Conservation (phyloP, 2,888 invertebrate species). For the Scrobipalpa costella region DNA sequence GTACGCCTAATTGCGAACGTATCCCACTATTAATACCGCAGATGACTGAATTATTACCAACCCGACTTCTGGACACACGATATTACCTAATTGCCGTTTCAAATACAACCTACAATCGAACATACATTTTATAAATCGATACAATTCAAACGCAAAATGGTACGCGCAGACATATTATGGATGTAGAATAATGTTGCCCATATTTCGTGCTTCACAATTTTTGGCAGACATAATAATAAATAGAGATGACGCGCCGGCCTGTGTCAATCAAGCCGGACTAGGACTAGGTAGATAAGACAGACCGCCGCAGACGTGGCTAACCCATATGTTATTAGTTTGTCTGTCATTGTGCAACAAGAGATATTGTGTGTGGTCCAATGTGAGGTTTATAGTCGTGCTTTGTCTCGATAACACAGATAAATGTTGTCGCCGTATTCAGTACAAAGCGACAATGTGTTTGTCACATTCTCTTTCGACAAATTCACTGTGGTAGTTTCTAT, state of each 20-base stretch:
- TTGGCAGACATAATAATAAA: constrained; percentile 55
- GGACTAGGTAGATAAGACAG: constrained; percentile 65
- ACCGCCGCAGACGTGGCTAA: constrained; percentile 62
- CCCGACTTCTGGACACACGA: constrained; percentile 27
- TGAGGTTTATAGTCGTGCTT: constrained; percentile 75
- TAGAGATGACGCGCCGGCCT: constrained; percentile 46
- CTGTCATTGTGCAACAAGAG: constrained; percentile 65
- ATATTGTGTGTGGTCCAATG: constrained; percentile 81
- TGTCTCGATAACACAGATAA: constrained; percentile 80
- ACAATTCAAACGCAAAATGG: constrained; percentile 19
- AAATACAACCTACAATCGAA: constrained; percentile 31
- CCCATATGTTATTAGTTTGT: constrained; percentile 74
- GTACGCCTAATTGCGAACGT: constrained; percentile 49
- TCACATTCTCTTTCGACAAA: constrained; percentile 72
- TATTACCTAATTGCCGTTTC: constrained; percentile 32
- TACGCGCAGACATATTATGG: constrained; percentile 32
- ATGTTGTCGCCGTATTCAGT: constrained; percentile 74
- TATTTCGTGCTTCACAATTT: constrained; percentile 46
- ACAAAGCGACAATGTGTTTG: constrained; percentile 72
- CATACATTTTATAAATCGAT: constrained; percentile 31
- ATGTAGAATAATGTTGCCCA: constrained; percentile 38
- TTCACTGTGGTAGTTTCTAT: constrained; percentile 62
- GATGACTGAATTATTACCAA: constrained; percentile 34
- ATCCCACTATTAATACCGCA: constrained; percentile 31
- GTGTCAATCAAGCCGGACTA: constrained; percentile 64